Evolutionary conservation across 2,113 vertebrate genomes (phyloP), one percentile per base, ranked within the genome.

Genomic region (Ochotona princeps): DNA sequence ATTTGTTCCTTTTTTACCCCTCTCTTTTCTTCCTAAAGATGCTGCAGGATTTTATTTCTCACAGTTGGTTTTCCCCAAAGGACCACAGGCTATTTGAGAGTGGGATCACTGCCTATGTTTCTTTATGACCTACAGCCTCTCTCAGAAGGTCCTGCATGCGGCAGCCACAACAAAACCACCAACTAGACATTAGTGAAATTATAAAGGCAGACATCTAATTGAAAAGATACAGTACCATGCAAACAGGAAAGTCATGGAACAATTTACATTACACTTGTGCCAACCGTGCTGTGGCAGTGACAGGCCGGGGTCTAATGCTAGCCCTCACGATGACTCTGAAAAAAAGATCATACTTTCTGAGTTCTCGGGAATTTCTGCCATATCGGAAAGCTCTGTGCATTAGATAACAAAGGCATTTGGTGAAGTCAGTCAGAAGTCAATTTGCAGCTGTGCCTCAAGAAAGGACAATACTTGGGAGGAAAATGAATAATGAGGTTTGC

Each of bases 401-500:
- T 63, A 20, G 28, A 49, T 6, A n/a, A 87, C 73, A 8, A 14
- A 88, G 67, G 11, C 26, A 32, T 82, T 93, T 57, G 86, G 20
- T 84, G 89, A 74, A 35, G 17, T 54, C 90, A 66, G 25, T 81
- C 72, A 93, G 25, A 95, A 95, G 66, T 21, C 92, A 81, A 92
- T 91, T 95, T 93, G 73, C 81, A 96, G 54, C 49, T 97, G 96
- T 97, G 83, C 83, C 76, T 83, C 82, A 85, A 69, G 82, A 97
- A 97, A 97, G 84, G 30, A 17, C 83, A 96, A 93, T 70, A 93
- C 91, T 96, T 96, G 38, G 94, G 86, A 96, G 54, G 81, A 87
- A 96, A 95, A 89, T 95, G 97, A 98, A 97, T 96, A 97, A 98
- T 97, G 95, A 89, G 69, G 95, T 74, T 93, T 96, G 72, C 83